Percentiles rank a stretch among this genome's conserved stretches.
phyloP scores from a whole-genome alignment of 2,888 invertebrate genomes.

The Cantharis rufa region DNA sequence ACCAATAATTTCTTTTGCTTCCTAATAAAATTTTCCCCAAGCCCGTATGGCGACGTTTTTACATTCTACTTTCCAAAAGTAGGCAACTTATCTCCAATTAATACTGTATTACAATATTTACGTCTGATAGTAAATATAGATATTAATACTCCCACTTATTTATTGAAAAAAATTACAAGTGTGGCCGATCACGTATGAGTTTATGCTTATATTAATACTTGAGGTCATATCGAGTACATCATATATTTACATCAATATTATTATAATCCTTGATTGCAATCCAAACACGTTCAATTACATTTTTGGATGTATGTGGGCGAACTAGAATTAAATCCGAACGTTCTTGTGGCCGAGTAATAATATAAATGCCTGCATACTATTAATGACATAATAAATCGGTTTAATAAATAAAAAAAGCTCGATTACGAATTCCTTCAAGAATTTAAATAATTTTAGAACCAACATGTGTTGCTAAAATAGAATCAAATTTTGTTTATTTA shows the following conservation, averaged over 20 bases:
- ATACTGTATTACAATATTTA: neutral
- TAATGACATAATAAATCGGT: neutral
- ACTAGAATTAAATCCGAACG: neutral
- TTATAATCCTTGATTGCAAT: neutral
- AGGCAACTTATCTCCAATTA: neutral
- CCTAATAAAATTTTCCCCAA: too few relatives aligned
- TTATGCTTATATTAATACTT: neutral
- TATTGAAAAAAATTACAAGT: neutral
- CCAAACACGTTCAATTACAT: neutral
- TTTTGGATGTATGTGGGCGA: neutral
- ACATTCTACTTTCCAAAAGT: neutral
- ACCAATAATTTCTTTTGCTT: too few relatives aligned
- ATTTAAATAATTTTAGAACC: neutral
- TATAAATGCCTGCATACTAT: neutral
- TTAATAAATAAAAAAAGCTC: neutral
- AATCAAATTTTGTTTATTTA: neutral
- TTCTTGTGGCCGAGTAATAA: neutral
- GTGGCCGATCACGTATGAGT: neutral
- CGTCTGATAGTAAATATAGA: neutral
- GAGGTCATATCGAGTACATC: neutral
- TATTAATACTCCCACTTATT: neutral
- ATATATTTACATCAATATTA: conserved; percentile 2
- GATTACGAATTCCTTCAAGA: neutral
- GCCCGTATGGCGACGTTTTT: too few relatives aligned
- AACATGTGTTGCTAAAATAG: neutral